These are phyloP conservation scores for Drosophila willistoni DNA, from an alignment of 1,140 invertebrate genomes.

Conservation along the genomic window DNA sequence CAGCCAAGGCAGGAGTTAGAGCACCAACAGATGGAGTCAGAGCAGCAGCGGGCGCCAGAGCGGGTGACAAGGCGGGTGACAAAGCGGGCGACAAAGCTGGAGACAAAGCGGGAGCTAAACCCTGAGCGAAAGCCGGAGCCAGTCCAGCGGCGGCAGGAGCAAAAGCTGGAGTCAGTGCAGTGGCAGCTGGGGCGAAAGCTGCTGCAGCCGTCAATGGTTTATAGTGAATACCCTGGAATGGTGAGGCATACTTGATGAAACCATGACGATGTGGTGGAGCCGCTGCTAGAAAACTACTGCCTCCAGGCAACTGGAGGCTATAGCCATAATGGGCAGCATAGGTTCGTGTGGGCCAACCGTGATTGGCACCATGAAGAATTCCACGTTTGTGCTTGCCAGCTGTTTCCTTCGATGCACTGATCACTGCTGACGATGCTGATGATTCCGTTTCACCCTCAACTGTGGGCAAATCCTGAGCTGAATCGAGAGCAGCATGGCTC, in stretches of 20 bases:
- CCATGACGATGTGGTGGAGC: slow-evolving; percentile 49
- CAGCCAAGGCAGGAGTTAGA: neutral
- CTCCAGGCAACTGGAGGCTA: slow-evolving; percentile 65
- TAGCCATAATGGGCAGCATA: slow-evolving; percentile 78
- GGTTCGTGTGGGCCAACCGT: slow-evolving; percentile 63
- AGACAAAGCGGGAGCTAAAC: neutral
- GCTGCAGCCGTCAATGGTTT: slow-evolving; percentile 38
- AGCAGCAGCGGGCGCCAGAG: slow-evolving; percentile 26
- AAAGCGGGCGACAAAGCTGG: slow-evolving; percentile 21
- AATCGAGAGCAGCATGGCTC: neutral
- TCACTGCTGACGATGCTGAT: neutral
- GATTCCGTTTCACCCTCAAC: slow-evolving; percentile 14
- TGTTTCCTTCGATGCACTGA: slow-evolving; percentile 1
- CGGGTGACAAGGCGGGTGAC: no score
- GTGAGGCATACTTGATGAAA: slow-evolving; percentile 55
- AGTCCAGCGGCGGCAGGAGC: slow-evolving; percentile 27
- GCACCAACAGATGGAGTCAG: slow-evolving; percentile 64
- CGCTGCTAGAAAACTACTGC: slow-evolving; percentile 56
- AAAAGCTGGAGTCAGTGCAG: slow-evolving; percentile 1
- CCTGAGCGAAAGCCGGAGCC: slow-evolving; percentile 14
- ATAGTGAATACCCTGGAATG: slow-evolving; percentile 43
- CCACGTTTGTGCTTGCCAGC: slow-evolving; percentile 73
- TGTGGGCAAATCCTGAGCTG: slow-evolving; percentile 1
- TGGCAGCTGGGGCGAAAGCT: slow-evolving; percentile 19
- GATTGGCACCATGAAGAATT: slow-evolving; percentile 54